Conservation (phyloP, 2,113 vertebrate species). For the Lepus americanus region DNA sequence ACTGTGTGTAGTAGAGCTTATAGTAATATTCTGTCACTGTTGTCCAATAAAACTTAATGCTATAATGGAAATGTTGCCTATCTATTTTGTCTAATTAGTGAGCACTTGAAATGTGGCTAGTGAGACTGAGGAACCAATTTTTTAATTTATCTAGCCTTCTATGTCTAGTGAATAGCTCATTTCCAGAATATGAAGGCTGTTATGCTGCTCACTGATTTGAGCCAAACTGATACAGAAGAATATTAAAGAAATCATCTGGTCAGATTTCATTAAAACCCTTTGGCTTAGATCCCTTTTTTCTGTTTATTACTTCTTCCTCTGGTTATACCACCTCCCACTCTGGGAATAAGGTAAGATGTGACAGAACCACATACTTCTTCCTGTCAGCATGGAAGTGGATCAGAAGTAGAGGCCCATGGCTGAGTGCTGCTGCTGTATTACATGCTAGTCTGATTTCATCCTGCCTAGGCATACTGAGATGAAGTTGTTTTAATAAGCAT, state of each 20-base stretch:
- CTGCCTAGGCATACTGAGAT: background rate
- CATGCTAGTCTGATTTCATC: background rate
- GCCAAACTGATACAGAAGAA: background rate
- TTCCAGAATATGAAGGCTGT: slow-evolving; percentile 23
- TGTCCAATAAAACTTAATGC: slow-evolving; percentile 1
- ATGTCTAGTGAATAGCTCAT: background rate
- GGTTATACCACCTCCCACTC: slow-evolving; percentile 44
- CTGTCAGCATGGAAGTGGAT: background rate
- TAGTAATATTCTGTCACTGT: slow-evolving; percentile 4
- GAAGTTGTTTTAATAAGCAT: background rate
- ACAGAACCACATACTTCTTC: slow-evolving; percentile 12
- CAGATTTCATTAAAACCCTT: slow-evolving; percentile 60
- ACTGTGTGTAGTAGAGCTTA: background rate
- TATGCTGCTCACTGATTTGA: background rate
- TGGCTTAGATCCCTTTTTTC: slow-evolving; percentile 31
- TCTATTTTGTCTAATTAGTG: background rate
- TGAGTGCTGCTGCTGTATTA: background rate
- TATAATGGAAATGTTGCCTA: slow-evolving; percentile 5
- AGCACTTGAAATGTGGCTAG: background rate
- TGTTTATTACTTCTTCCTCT: slow-evolving; percentile 60
- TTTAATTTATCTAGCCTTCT: background rate
- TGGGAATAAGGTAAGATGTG: background rate
- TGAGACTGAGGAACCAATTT: slow-evolving; percentile 20
- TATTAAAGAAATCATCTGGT: slow-evolving; percentile 44
- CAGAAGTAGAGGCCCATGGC: background rate